These are phyloP conservation scores for Drosophila leonis DNA, from an alignment of 2,888 invertebrate species.

Conservation along the genomic window DNA sequence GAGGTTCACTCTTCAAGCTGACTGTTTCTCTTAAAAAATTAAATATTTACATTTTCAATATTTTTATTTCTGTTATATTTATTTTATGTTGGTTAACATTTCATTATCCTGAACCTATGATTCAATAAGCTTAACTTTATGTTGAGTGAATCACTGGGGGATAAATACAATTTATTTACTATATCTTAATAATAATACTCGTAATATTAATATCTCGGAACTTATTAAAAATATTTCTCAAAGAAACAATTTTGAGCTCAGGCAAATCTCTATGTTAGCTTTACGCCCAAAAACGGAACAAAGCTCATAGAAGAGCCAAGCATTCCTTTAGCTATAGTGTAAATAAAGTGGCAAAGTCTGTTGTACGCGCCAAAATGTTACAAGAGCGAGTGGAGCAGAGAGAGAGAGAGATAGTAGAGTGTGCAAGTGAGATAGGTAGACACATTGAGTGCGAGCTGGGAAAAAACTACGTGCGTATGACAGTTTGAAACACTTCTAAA, in stretches of 20 bases:
- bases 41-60: too few species aligned
- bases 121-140: too few species aligned
- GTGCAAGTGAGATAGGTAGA: conserved; percentile 6
- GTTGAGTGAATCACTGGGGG: too few species aligned
- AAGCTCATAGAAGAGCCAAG: not conserved
- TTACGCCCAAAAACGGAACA: not conserved
- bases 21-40: too few species aligned
- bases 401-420: not conserved
- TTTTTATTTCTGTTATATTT: too few species aligned
- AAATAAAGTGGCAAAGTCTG: conserved; percentile 62
- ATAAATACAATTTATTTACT: too few species aligned
- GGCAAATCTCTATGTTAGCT: not conserved
- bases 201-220: not conserved
- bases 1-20: too few species aligned
- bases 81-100: too few species aligned
- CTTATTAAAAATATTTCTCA: not conserved
- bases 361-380: conserved; percentile 23
- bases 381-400: conserved; percentile 7
- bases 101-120: too few species aligned
- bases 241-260: not conserved
- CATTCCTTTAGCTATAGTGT: not conserved
- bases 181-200: too few species aligned
- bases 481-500: conserved; percentile 73
- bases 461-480: conserved; percentile 70
- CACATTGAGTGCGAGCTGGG: conserved; percentile 8